Evolutionary conservation across 2,888 invertebrate species (phyloP).

Genomic region (Folsomia candida): DNA sequence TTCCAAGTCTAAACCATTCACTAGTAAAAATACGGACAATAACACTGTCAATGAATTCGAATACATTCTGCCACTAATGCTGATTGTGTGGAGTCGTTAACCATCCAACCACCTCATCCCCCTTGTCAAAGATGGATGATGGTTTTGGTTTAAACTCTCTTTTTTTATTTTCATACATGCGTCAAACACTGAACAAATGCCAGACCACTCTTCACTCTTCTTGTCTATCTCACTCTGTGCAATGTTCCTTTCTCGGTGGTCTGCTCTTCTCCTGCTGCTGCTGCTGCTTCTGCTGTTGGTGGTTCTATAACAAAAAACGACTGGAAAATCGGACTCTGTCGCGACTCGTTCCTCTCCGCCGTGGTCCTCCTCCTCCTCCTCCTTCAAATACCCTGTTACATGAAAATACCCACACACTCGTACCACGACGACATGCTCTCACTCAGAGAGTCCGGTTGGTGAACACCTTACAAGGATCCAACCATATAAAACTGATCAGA

Average conservation of each 20-base stretch:
- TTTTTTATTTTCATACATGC: constrained; percentile 18
- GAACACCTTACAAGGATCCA: not conserved
- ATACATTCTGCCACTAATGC: constrained; percentile 14
- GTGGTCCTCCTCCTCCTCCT: not conserved
- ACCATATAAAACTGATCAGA: not conserved
- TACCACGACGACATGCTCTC: too few species aligned
- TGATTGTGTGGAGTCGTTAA: not conserved
- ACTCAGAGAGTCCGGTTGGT: not conserved
- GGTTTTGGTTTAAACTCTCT: constrained; percentile 1
- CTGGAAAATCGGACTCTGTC: constrained; percentile 12
- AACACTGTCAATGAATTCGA: constrained; percentile 13
- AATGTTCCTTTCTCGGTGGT: not conserved
- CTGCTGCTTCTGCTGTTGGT: too few species aligned
- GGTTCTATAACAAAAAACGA: not conserved
- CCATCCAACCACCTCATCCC: not conserved
- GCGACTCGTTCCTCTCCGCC: not conserved
- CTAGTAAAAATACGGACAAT: constrained; percentile 17
- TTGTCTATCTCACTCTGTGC: not conserved
- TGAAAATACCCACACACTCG: constrained; percentile 1
- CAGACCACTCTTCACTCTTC: constrained; percentile 7
- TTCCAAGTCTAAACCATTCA: constrained; percentile 17
- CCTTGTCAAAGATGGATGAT: constrained; percentile 15
- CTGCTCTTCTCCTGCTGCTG: not conserved
- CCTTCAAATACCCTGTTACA: not conserved
- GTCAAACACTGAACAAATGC: too few species aligned